phyloP scores from a whole-genome alignment of 2,797 vertebrate genomes.

The Mastacembelus armatus region DNA sequence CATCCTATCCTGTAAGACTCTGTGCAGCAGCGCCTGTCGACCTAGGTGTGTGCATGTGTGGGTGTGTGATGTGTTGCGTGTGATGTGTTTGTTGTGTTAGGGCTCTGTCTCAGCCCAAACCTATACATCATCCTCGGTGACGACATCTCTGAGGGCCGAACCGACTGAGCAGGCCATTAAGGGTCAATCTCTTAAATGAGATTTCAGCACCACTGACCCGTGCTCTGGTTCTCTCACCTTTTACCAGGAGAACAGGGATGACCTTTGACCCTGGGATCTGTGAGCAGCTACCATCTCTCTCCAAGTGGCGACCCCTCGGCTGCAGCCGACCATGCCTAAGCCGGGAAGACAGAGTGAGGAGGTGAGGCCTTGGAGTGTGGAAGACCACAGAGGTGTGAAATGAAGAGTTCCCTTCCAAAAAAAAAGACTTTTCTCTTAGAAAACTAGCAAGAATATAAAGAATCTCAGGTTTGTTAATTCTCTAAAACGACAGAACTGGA shows the following conservation, averaged over 20 bases:
- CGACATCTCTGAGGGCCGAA: slow-evolving; percentile 47
- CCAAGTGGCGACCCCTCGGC: slow-evolving; percentile 48
- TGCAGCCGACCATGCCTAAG: slow-evolving; percentile 52
- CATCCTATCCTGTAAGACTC: slow-evolving; percentile 38
- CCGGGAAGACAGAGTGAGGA: slow-evolving; percentile 39
- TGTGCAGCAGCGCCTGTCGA: slow-evolving; percentile 20
- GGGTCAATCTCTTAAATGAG: slow-evolving; percentile 83
- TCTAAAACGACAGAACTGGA: not conserved
- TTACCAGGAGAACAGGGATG: slow-evolving; percentile 63
- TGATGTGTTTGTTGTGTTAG: not conserved
- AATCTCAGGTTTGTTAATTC: not conserved
- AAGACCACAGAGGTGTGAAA: slow-evolving; percentile 57
- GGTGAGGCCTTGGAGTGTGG: slow-evolving; percentile 28
- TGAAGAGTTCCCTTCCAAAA: slow-evolving; percentile 39
- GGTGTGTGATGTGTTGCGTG: too few species aligned
- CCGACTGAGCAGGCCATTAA: slow-evolving; percentile 51
- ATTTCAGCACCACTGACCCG: slow-evolving; percentile 81
- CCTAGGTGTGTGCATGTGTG: slow-evolving; percentile 22
- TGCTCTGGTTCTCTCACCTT: slow-evolving; percentile 67
- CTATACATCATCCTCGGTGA: slow-evolving; percentile 71
- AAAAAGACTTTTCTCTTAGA: not conserved
- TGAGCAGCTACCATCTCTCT: slow-evolving; percentile 56
- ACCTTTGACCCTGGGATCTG: slow-evolving; percentile 62
- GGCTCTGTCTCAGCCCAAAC: slow-evolving; percentile 31
- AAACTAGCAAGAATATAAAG: not conserved